Base-by-base conservation (phyloP, 2,797 vertebrate species). In the Sebastes hubbsi region DNA sequence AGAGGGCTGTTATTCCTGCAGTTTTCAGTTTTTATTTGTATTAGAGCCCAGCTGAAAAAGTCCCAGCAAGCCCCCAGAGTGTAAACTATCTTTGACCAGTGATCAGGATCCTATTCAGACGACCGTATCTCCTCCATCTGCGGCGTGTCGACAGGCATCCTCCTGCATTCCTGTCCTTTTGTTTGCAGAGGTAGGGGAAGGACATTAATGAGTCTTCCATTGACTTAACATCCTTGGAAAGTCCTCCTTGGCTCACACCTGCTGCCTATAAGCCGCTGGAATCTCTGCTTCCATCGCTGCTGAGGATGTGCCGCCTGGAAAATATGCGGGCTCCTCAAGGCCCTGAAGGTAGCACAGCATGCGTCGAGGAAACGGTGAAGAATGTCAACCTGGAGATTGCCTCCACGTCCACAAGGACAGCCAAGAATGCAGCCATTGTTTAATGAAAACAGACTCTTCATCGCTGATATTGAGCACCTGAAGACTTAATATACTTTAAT, bases 211-310 rank as follows among this genome's bases (percentile, higher is more conserved):
- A 88, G 87, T 93, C 92, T 88, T 93, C 93, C 92, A 88, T 94
- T 94, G 86, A 95, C 90, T 94, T 94, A 71, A 96, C 96, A 95
- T 96, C 95, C 95, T 95, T 94, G 94, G 94, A 96, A 96, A 96
- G 93, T 95, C 92, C 85, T 82, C 80, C 81, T 85, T 18, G 72
- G 83, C 89, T 92, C 93, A 58, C 96, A 96, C 96, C 95, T 96
- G 95, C 92, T 89, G 89, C 81, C 85, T 92, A 69, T 82, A 85
- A 87, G 77, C 88, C 12, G 49, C 71, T 82, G 93, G 90, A 92
- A 94, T 93, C 90, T 80, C 84, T 62, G 77, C 73, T 46, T 46
- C 70, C 82, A 79, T 88, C 80, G 64, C 79, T 78, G 71, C 8
- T 74, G 82, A 95, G 95, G 95, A 96, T 94, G 90, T 94, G 84